phyloP scores from a whole-genome alignment of 2,888 invertebrate species.

The Conchocele bisecta region DNA sequence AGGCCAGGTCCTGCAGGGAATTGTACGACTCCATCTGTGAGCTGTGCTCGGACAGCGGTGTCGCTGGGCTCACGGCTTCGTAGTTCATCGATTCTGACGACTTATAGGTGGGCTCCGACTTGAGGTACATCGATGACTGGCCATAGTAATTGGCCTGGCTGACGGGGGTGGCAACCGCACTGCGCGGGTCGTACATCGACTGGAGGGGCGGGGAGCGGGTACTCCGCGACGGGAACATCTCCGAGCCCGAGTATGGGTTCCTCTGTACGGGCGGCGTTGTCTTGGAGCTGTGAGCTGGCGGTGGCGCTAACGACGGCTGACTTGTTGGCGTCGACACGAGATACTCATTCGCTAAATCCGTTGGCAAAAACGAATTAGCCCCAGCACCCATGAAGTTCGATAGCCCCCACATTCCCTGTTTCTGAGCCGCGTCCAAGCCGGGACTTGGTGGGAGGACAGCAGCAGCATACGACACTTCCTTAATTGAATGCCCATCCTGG shows the following conservation, averaged over 20 bases:
- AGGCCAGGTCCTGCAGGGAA: conserved; percentile 61
- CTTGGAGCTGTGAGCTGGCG: conserved; percentile 77
- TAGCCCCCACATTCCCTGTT: conserved; percentile 66
- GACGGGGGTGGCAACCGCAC: conserved; percentile 22
- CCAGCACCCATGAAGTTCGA: conserved; percentile 65
- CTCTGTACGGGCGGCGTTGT: conserved; percentile 65
- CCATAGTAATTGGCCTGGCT: conserved; percentile 9
- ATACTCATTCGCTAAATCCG: conserved; percentile 40
- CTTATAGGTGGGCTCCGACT: conserved; percentile 30
- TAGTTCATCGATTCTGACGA: conserved; percentile 64
- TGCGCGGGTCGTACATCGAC: conserved; percentile 41
- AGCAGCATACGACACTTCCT: conserved; percentile 22
- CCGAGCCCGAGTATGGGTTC: conserved; percentile 61
- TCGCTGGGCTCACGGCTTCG: conserved; percentile 76
- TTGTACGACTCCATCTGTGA: conserved; percentile 43
- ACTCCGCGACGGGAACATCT: conserved; percentile 39
- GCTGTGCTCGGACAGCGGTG: conserved; percentile 58
- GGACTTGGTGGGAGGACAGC: conserved; percentile 21
- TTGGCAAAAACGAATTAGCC: conserved; percentile 49
- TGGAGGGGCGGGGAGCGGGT: conserved; percentile 45
- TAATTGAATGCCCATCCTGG: conserved; percentile 33
- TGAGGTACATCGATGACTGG: conserved; percentile 31
- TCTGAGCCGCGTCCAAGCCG: conserved; percentile 32
- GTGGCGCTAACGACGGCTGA: conserved; percentile 63
- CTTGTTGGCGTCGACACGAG: conserved; percentile 42